Base-by-base conservation (phyloP, 2,888 invertebrate species). In the Caenorhabditis becei region DNA sequence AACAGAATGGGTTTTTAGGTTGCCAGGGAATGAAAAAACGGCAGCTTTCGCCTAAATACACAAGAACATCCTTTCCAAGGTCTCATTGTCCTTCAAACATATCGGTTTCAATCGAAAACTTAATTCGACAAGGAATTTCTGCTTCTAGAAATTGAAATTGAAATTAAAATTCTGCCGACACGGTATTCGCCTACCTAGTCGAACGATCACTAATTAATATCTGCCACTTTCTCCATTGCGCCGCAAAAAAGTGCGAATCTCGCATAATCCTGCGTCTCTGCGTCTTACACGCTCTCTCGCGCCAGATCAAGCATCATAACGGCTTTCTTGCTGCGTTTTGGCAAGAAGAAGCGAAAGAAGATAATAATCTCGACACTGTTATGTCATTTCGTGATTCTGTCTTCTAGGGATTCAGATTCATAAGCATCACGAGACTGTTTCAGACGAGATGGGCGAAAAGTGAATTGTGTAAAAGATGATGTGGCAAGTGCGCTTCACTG, bases 191-290 rank as follows among this genome's bases (percentile, higher is more conserved):
- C 20, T 23, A 20, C n/a, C 24, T 20, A 24, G 11, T 59, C 61
- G 65, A 74, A 74, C 74, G 59, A 74, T 65, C 74, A 65, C 74
- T 74, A 74, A 66, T 74, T 74, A 74, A 74, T 74, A 74, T 59
- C 58, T 74, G 74, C 56, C 65, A 74, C 72, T 54, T 71, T 65
- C 58, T 18, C 61, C 14, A 14, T 20, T 20, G 41, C 58, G 26
- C 35, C 51, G 14, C 35, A 49, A 47, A 61, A 70, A 61, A 70
- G 70, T 62, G 70, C 70, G 70, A 61, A 53, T 53, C 66, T 16
- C 54, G 47, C 35, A 14, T 53, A 10, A 7, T 28, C 47, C 71
- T 62, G 56, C 47, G 56, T 63, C 56, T 63, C 71, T 44, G 8
- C 16, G 2, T 28, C 18, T 28, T 23, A 2, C 20, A 28, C 32